A percentile compares a stretch with the other conserved stretches of the same genome.
phyloP scores from a whole-genome alignment of 2,797 vertebrate genomes.

The Phalloptychus januarius region DNA sequence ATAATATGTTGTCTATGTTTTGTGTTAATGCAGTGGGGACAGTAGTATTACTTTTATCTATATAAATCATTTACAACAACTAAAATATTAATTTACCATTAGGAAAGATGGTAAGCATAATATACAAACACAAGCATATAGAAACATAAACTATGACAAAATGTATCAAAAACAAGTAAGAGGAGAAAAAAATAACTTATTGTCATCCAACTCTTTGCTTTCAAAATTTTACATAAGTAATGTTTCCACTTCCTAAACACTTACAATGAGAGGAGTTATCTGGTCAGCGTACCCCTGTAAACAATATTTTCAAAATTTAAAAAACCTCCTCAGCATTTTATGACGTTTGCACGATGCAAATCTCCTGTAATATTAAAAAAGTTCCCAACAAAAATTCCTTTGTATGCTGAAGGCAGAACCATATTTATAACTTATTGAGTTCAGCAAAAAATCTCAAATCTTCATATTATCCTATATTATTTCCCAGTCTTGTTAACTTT shows the following conservation, averaged over 20 bases:
- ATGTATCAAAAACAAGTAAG: neutral
- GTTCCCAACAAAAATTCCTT: neutral
- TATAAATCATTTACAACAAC: neutral
- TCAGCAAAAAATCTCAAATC: neutral
- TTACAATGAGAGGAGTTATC: neutral
- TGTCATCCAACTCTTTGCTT: neutral
- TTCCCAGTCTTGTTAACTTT: neutral
- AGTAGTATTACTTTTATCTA: neutral
- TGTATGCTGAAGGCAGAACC: neutral
- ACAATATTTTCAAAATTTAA: neutral
- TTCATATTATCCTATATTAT: neutral
- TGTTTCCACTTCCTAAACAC: neutral
- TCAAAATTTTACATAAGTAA: neutral
- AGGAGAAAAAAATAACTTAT: neutral
- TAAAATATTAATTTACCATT: neutral
- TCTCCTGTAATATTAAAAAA: neutral
- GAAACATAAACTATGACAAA: neutral
- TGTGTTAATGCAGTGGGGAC: neutral
- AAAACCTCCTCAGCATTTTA: neutral
- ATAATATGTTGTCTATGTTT: neutral
- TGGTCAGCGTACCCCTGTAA: neutral
- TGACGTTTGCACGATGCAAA: neutral
- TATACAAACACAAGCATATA: neutral
- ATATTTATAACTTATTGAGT: neutral
- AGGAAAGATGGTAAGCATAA: neutral